Evolutionary conservation across 2,113 vertebrate species (phyloP).

Genomic region (Engystomops pustulosus): DNA sequence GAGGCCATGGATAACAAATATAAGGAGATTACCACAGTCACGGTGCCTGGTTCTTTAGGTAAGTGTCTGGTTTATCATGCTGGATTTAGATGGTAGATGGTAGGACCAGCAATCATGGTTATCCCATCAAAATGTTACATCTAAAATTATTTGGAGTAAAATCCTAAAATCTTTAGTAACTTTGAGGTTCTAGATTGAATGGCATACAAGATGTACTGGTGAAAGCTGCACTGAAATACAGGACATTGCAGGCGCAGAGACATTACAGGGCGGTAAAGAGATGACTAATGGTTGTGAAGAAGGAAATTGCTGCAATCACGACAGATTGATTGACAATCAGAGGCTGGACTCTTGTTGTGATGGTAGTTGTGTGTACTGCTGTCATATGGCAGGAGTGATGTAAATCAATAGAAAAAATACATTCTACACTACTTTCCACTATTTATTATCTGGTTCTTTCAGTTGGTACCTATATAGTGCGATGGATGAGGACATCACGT

Average conservation of each 20-base stretch:
- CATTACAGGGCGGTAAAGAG: slow-evolving; percentile 16
- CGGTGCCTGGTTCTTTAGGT: too few relatives aligned
- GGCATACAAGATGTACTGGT: not conserved
- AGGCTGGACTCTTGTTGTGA: slow-evolving; percentile 23
- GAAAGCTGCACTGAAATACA: not conserved
- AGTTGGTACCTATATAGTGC: not conserved
- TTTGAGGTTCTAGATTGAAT: not conserved
- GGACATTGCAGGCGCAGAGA: not conserved
- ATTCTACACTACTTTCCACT: not conserved
- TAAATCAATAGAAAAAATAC: slow-evolving; percentile 39
- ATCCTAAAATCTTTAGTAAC: not conserved
- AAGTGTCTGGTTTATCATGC: too few relatives aligned
- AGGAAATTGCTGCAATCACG: slow-evolving; percentile 44
- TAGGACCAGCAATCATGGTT: not conserved
- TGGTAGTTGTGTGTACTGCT: slow-evolving; percentile 18
- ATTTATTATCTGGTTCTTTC: not conserved
- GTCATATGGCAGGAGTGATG: slow-evolving; percentile 6
- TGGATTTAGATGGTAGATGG: too few relatives aligned
- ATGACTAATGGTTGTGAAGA: slow-evolving; percentile 34
- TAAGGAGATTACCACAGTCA: too few relatives aligned
- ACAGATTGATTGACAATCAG: slow-evolving; percentile 46
- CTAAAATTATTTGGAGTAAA: not conserved
- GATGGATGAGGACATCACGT: not conserved
- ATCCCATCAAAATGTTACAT: not conserved
- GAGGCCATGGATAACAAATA: too few relatives aligned